These are phyloP conservation scores for Musca vetustissima DNA, from an alignment of 1,140 invertebrate species.

Conservation along the genomic window DNA sequence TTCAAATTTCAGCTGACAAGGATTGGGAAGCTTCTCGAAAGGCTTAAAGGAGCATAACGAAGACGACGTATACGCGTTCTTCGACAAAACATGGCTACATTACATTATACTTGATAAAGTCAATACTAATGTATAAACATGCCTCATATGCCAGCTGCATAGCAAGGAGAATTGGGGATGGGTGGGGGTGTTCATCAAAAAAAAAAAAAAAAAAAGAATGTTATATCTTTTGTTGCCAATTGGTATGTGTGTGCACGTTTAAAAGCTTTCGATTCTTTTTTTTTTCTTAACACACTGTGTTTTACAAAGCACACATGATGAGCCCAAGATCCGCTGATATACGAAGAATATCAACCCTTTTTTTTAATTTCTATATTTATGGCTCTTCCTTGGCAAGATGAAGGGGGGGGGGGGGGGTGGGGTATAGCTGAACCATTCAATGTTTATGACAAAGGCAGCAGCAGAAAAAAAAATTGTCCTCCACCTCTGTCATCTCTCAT, in stretches of 20 bases:
- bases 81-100: too few species aligned
- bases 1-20: slow-evolving; percentile 26
- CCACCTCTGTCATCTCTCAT: not conserved
- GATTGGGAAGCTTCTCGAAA: too few species aligned
- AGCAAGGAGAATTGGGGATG: not conserved
- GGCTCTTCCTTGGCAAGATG: slow-evolving; percentile 4
- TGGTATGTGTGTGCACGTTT: slow-evolving; percentile 16
- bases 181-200: too few species aligned
- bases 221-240: not conserved
- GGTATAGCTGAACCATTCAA: not conserved
- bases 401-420: not conserved
- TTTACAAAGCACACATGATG: not conserved
- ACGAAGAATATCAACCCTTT: slow-evolving; percentile 26
- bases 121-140: slow-evolving; percentile 18
- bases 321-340: not conserved
- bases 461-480: slow-evolving; percentile 19
- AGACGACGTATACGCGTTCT: too few species aligned
- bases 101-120: slow-evolving; percentile 21
- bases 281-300: too few species aligned
- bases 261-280: not conserved
- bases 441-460: slow-evolving; percentile 21
- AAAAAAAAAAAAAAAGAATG: too few species aligned
- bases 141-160: not conserved
- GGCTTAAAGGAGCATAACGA: not conserved
- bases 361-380: slow-evolving; percentile 26